Evolutionary conservation across 1,140 invertebrate genomes (phyloP), one percentile per base, ranked within the genome.

Genomic region (Drosophila teissieri): DNA sequence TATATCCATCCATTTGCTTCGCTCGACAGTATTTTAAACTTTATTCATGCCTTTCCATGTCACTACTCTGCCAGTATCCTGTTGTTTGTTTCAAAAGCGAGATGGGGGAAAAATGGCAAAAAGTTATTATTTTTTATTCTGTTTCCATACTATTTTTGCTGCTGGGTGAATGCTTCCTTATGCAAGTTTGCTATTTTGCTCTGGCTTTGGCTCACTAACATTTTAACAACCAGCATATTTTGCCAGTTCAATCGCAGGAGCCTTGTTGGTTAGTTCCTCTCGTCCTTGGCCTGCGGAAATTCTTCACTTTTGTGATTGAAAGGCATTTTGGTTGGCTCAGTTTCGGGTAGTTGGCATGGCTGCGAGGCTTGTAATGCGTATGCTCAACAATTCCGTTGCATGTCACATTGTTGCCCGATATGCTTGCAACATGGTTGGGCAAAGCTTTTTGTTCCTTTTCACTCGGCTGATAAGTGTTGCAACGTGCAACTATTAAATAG

Each of bases 401-500:
- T 81, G 80, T 75, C 79, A 83, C 79, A 82, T 82, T 83, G 80
- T 82, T 82, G 79, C 27, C 34, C 75, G 72, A 64, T 67, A 46
- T 56, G 63, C 46, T 58, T 73, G 69, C 60, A 81, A 75, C 79
- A 83, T 75, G 75, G 80, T 83, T 78, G 48, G 34, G 40, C 49
- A 54, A 52, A 55, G 53, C 53, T 53, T 45, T 42, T 49, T 57
- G 51, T 39, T 46, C 61, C 53, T 58, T 42, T 53, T 40, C 51
- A 22, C 45, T 64, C 49, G 39, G 55, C 53, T 72, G 73, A 82
- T 77, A 83, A 75, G 69, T 82, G 65, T 78, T 78, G 70, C 74
- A 78, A 78, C 70, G 80, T 83, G 78, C 80, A 81, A 83, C 80
- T 83, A 78, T 83, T 83, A 83, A 83, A 83, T 83, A 83, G 80